Evolutionary conservation across 2,797 vertebrate genomes (phyloP), one percentile per base, ranked within the genome.

Genomic region (Pangasius mekongensis): DNA sequence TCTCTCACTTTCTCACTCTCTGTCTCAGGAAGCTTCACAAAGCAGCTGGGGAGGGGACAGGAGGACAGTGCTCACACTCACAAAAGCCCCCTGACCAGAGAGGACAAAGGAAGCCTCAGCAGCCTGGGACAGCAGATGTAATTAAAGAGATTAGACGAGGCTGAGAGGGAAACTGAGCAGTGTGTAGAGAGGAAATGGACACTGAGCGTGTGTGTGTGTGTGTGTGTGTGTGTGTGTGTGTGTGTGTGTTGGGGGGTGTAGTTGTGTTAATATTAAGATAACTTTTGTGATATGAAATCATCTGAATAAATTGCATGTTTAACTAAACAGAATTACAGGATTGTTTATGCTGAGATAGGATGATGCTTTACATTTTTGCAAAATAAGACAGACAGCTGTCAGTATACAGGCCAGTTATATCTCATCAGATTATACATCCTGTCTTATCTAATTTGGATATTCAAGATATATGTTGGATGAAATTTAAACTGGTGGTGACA

Each of bases 91-190:
- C 89, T 87, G 87, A 93, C 91, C 92, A 52, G 93, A 89, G 92
- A 93, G 92, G 93, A 97, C 97, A 97, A 97, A 96, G 88, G 95
- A 95, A 93, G 83, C 93, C 76, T 83, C 16, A 30, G 58, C 91
- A 91, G 92, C 90, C 93, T 92, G 91, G 94, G 94, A 95, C 90
- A 94, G 95, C 94, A 95, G 95, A 94, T 94, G 91, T 94, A 95
- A 95, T 96, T 95, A 94, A 95, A 96, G 94, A 94, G 95, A 95
- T 96, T 95, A 95, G 93, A 94, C 92, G 80, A 88, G 89, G 86
- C 88, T 87, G 90, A 74, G 83, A 85, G 89, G 89, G 90, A 90
- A 89, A 89, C 86, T 49, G 89, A 90, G 76, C 81, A 81, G 83
- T 86, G 87, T 87, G 71, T 85, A n/a, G 86, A 89, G 67, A 64